phyloP scores from a whole-genome alignment of 2,888 invertebrate genomes.

The Mycogona germanica region DNA sequence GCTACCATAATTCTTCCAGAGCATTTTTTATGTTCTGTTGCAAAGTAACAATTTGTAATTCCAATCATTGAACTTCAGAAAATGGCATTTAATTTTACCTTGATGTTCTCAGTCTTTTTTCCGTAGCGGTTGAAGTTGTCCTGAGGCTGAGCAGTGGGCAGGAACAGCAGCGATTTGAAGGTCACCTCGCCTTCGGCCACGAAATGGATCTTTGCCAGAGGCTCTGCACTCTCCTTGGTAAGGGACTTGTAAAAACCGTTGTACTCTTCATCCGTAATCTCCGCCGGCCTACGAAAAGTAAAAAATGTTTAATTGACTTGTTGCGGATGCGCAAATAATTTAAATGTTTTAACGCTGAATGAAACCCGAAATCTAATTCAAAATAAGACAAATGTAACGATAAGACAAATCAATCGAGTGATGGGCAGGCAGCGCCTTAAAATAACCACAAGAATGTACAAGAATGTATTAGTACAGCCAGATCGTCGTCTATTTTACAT shows the following conservation, averaged over 20 bases:
- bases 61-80: neutral
- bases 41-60: neutral
- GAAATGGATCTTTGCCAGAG: conserved; percentile 83
- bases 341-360: neutral
- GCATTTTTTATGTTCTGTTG: no score
- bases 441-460: no score
- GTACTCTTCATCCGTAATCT: conserved; percentile 82
- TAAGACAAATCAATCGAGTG: no score
- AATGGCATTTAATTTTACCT: conserved; percentile 36
- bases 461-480: no score
- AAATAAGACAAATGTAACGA: neutral
- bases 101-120: conserved; percentile 85
- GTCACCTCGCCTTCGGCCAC: conserved; percentile 98
- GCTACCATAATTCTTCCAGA: no score
- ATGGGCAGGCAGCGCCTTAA: no score
- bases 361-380: no score
- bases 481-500: no score
- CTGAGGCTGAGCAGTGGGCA: conserved; percentile 78
- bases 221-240: conserved; percentile 75
- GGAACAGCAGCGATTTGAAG: conserved; percentile 90
- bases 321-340: neutral
- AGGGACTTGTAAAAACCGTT: conserved; percentile 88
- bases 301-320: neutral
- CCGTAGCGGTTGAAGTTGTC: conserved; percentile 96
- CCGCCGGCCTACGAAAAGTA: conserved; percentile 44